Base-by-base conservation (phyloP, 2,113 vertebrate species). In the Bubalus kerabau region DNA sequence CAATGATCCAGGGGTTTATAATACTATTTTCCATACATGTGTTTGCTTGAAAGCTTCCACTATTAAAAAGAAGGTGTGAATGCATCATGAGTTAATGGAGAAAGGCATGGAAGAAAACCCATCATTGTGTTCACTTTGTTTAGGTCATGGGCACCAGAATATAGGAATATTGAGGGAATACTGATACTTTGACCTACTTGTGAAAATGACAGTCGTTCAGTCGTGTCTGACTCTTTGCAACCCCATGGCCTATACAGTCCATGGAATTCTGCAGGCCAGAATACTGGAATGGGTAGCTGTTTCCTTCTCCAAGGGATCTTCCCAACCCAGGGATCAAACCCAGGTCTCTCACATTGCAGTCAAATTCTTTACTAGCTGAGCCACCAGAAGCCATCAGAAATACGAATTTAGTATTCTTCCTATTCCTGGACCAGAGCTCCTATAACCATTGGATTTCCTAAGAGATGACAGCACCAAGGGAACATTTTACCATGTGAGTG, bases 211-310 rank as follows among this genome's bases (percentile, higher is more conserved):
- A n/a, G 64, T n/a, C 9, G 1, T 32, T 19, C 32, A 67, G 32
- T n/a, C 8, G 0, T 9, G 64, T 36, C 32, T 0, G 1, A 19
- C 5, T 67, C 64, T 67, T 36, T n/a, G 64, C 32, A n/a, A 67
- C 8, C 32, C 64, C 32, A 19, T 67, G 32, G 32, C n/a, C 16
- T 67, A 0, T n/a, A 67, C 2, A n/a, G 64, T n/a, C 32, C 64
- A 19, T n/a, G 2, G 64, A 10, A 67, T 67, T 19, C 7, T 8
- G 17, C 32, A 67, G 32, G 64, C 32, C 4, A 0, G 16, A 36
- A 67, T 67, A 67, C 64, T n/a, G 17, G 64, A 67, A 67, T 67
- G 16, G 64, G 64, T 67, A 67, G 64, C 32, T 16, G 1, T n/a
- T 64, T 32, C 6, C 62, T 32, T 64, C 62, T 32, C 62, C 30